Conservation (phyloP, 1,140 invertebrate species). For the Lycorma delicatula region DNA sequence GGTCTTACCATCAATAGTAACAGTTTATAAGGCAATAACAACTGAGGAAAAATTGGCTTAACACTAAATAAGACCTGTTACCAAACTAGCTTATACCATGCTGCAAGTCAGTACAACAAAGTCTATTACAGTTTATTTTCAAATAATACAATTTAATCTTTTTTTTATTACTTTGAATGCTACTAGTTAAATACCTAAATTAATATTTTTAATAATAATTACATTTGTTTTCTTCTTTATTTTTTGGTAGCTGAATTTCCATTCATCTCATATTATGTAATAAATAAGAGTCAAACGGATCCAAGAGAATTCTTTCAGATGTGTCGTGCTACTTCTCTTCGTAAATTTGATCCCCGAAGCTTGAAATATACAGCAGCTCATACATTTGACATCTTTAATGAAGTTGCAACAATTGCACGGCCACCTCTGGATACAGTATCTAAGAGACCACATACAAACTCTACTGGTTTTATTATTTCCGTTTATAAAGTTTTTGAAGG, state of each 20-base stretch:
- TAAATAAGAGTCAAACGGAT: conserved; percentile 76
- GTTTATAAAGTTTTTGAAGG: conserved; percentile 92
- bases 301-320: conserved; percentile 75
- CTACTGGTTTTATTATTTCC: conserved; percentile 83
- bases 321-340: conserved; percentile 65
- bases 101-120: no score
- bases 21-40: no score
- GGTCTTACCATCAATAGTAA: no score
- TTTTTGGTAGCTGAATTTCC: conserved; percentile 69
- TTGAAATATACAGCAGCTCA: conserved; percentile 74
- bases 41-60: no score
- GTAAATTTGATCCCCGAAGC: conserved; percentile 71
- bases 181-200: no score
- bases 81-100: no score
- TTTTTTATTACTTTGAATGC: no score
- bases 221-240: no score
- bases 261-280: conserved; percentile 82
- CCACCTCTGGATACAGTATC: conserved; percentile 69
- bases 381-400: conserved; percentile 75
- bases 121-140: no score
- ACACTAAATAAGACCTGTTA: no score
- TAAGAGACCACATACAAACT: conserved; percentile 61
- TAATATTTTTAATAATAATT: no score
- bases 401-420: conserved; percentile 80
- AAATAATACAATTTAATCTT: no score